A percentile compares a stretch with the other conserved stretches of the same genome.
These are phyloP conservation scores for Columbina picui DNA, from an alignment of 2,113 vertebrate species.

Conservation along the genomic window DNA sequence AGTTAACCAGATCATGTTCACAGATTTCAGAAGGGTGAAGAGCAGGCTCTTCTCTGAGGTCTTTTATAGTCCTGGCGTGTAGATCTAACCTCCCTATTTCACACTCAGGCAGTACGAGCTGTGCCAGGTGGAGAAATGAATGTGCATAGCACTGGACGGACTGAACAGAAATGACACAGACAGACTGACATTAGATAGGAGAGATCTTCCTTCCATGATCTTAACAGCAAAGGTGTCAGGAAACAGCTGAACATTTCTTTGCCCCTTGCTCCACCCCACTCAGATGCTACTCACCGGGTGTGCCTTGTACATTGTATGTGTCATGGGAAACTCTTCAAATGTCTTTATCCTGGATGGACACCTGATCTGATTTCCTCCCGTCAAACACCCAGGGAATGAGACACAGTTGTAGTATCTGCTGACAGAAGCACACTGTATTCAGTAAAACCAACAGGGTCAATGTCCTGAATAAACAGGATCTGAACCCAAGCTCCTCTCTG, in stretches of 20 bases:
- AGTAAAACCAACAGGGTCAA: not conserved
- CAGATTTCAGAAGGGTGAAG: not conserved
- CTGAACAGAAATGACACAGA: slow-evolving; percentile 35
- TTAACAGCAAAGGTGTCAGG: not conserved
- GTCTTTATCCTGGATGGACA: slow-evolving; percentile 90
- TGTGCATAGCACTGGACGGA: not conserved
- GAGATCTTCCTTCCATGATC: not conserved
- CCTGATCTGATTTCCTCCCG: slow-evolving; percentile 81
- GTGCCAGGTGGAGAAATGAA: not conserved
- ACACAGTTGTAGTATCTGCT: slow-evolving; percentile 96
- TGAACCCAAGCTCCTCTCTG: not conserved
- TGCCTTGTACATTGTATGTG: slow-evolving; percentile 84
- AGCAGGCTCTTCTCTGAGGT: not conserved
- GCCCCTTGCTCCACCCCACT: not conserved
- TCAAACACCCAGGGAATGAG: slow-evolving; percentile 88
- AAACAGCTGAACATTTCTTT: not conserved
- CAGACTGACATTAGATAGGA: slow-evolving; percentile 26
- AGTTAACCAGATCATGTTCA: not conserved
- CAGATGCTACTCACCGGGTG: slow-evolving; percentile 80
- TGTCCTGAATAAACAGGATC: not conserved
- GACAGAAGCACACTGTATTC: not conserved
- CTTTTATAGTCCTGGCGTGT: not conserved
- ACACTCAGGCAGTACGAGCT: not conserved
- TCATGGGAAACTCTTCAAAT: slow-evolving; percentile 92
- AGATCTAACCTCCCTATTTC: not conserved